Conservation (phyloP, 35 echinoderm and acorn worm genomes). For the Holothuria glaberrima region DNA sequence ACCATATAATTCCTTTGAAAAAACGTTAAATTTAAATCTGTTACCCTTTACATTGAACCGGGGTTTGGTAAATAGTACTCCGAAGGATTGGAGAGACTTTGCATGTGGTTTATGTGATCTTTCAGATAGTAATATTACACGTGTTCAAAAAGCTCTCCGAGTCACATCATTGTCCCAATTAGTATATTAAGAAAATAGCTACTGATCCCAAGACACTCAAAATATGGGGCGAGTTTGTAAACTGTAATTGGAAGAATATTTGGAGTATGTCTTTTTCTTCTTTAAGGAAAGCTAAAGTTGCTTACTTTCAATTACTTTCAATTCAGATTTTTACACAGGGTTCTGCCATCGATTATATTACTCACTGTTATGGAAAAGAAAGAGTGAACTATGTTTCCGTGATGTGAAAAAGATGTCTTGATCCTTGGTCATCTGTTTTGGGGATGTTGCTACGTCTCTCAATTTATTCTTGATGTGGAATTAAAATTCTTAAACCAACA, state of each 20-base stretch:
- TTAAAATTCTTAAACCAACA: background rate
- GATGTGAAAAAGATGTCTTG: background rate
- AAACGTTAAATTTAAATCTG: background rate
- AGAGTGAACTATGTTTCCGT: background rate
- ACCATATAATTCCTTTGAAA: background rate
- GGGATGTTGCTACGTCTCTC: background rate
- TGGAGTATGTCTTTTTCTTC: background rate
- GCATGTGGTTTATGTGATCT: background rate
- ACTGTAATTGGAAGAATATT: background rate
- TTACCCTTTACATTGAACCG: background rate
- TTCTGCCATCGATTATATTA: background rate
- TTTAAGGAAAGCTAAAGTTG: background rate
- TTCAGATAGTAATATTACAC: constrained; percentile 9
- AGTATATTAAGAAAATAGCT: background rate
- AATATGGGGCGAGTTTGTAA: background rate
- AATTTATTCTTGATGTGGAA: background rate
- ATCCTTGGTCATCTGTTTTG: background rate
- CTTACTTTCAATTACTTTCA: background rate
- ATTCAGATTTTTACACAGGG: no score
- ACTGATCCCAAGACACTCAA: background rate
- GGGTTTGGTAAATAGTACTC: background rate
- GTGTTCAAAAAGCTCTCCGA: background rate
- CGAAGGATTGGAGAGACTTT: background rate
- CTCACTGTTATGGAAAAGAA: background rate
- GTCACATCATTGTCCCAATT: constrained; percentile 1